These are phyloP conservation scores for Alces alces DNA, from an alignment of 2,113 vertebrate genomes.

Conservation along the genomic window DNA sequence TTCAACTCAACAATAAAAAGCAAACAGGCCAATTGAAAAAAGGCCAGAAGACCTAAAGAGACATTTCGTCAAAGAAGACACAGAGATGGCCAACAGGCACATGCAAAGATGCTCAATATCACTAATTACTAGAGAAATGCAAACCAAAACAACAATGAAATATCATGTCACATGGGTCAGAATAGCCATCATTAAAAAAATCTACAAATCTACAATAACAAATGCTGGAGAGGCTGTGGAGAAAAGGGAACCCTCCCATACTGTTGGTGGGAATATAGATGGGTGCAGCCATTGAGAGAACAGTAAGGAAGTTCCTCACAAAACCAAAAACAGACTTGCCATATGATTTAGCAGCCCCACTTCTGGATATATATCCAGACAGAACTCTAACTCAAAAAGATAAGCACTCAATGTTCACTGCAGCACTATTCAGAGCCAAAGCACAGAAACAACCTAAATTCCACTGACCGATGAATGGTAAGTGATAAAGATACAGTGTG, in stretches of 20 bases:
- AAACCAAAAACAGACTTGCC: neutral
- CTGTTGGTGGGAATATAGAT: neutral
- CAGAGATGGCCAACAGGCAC: neutral
- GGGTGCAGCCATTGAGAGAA: neutral
- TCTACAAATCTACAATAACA: neutral
- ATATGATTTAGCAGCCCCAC: neutral
- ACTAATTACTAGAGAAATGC: neutral
- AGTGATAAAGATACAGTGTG: neutral
- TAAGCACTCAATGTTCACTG: neutral
- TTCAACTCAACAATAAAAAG: neutral
- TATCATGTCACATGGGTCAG: neutral
- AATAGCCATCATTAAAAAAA: neutral
- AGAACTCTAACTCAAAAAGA: neutral
- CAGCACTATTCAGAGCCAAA: neutral
- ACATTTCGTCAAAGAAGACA: neutral
- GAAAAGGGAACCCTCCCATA: neutral
- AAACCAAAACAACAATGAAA: neutral
- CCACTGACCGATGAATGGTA: too few species aligned
- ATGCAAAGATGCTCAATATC: neutral
- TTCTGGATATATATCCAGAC: neutral
- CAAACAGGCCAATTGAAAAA: neutral
- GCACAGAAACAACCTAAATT: neutral
- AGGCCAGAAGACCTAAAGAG: neutral
- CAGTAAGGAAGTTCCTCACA: neutral
- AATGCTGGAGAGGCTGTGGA: neutral